Base-by-base conservation (phyloP, 1,140 invertebrate genomes). In the Melipona quadrifasciata region DNA sequence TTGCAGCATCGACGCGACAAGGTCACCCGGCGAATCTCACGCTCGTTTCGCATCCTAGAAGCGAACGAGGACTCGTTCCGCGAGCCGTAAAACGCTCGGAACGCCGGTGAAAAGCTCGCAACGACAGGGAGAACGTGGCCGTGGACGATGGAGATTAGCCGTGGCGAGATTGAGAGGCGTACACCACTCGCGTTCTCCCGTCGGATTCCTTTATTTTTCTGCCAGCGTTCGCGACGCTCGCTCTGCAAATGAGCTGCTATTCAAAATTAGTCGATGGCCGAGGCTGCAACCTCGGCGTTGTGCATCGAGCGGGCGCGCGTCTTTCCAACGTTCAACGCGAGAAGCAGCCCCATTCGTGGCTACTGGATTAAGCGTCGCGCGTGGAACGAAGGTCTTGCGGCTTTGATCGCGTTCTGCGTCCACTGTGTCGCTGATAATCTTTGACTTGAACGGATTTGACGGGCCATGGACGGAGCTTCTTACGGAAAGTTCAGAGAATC, bases 211-310 rank as follows among this genome's bases (percentile, higher is more conserved):
- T 39, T 51, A 77, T 83, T 77, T 83, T 83, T 61, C 27, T n/a
- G 8, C 10, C 31, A 19, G 61, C 21, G 27, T 12, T 14, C 34
- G 31, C 17, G 16, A 72, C 27, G 72, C 11, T 53, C 21, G 12
- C 61, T 51, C 64, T 83, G 84, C 88, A 91, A 92, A 92, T 86
- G 89, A 92, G 88, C 84, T 61, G 72, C 91, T 91, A 92, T 92
- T 92, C 88, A 92, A 91, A 91, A 92, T 92, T 92, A 91, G 90
- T 86, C 87, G 78, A 82, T 74, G 85, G 53, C 53, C 64, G 79
- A 57, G 68, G 65, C 82, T 81, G 55, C 61, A 24, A 47, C 14
- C 57, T 10, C 8, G 3, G 39, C 8, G 11, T 21, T 53, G 67
- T 55, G 53, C 78, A 86, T 90, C 67, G 87, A 86, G 74, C 75